phyloP scores from a whole-genome alignment of 2,888 invertebrate species.

The Orthosia cruda region DNA sequence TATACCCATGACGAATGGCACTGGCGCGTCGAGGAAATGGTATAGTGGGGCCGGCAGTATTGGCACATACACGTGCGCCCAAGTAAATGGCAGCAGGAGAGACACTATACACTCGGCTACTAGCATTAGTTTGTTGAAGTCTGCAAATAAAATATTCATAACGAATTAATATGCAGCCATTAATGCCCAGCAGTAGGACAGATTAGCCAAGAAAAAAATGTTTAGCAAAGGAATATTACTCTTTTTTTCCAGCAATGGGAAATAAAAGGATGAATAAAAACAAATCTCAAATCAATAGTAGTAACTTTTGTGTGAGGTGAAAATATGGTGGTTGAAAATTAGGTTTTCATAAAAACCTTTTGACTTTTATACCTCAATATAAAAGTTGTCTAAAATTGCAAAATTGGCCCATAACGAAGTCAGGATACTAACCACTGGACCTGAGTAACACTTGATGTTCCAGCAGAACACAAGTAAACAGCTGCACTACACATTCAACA shows the following conservation, averaged over 20 bases:
- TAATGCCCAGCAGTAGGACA: too few species aligned
- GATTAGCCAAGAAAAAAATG: too few species aligned
- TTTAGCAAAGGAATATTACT: too few species aligned
- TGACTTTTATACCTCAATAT: too few species aligned
- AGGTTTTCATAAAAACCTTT: too few species aligned
- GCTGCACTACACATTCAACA: conserved; percentile 97
- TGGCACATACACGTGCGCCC: conserved; percentile 99
- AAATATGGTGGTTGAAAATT: too few species aligned
- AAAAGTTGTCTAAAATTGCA: too few species aligned
- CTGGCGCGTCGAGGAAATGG: conserved; percentile 99
- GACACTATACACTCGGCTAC: conserved; percentile 98
- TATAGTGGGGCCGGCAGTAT: conserved; percentile 98
- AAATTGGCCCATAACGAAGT: background rate
- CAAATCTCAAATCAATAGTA: background rate
- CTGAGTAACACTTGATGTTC: conserved; percentile 99
- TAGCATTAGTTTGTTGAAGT: conserved; percentile 98
- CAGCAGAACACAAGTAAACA: conserved; percentile 98
- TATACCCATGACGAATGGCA: conserved; percentile 99
- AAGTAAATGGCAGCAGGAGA: conserved; percentile 98
- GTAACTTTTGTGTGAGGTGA: too few species aligned
- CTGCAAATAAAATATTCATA: conserved; percentile 85
- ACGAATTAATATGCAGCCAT: background rate
- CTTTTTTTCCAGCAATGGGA: background rate
- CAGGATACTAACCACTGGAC: conserved; percentile 94
- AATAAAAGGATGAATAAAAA: background rate